A percentile compares a stretch with the other conserved stretches of the same genome.
These are phyloP conservation scores for Trissolcus basalis DNA, from an alignment of 1,140 invertebrate species.

Conservation along the genomic window DNA sequence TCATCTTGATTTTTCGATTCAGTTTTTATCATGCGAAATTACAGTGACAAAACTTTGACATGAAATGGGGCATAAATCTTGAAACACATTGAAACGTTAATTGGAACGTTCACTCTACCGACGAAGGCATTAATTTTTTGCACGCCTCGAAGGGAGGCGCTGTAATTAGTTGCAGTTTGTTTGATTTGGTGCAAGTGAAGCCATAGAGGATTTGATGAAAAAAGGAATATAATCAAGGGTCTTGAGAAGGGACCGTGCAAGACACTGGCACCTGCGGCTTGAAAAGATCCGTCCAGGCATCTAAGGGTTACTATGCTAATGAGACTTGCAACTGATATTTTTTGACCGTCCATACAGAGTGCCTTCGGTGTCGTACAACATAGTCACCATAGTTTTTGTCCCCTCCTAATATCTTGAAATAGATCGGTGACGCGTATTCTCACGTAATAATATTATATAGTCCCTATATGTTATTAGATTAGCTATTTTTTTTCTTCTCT, in stretches of 20 bases:
- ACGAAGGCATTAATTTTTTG: constrained; percentile 2
- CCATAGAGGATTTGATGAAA: constrained; percentile 25
- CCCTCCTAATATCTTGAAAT: constrained; percentile 15
- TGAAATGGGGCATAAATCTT: neutral
- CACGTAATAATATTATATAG: constrained; percentile 16
- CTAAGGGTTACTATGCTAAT: constrained; percentile 43
- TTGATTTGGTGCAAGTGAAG: constrained; percentile 15
- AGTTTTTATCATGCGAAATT: neutral
- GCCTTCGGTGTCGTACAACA: constrained; percentile 14
- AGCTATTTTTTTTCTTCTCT: neutral
- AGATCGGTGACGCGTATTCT: constrained; percentile 22
- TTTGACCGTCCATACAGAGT: constrained; percentile 15
- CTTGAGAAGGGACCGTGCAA: constrained; percentile 10
- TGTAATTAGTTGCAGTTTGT: constrained; percentile 37
- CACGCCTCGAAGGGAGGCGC: neutral
- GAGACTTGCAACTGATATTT: constrained; percentile 37
- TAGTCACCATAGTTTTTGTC: constrained; percentile 8
- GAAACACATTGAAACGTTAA: neutral
- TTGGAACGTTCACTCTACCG: neutral
- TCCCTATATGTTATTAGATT: constrained; percentile 10
- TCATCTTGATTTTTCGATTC: too few species aligned
- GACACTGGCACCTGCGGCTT: constrained; percentile 24
- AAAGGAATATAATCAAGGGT: constrained; percentile 9
- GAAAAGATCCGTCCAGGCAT: constrained; percentile 19
- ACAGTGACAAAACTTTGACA: neutral